Evolutionary conservation across 2,888 invertebrate species (phyloP).

Genomic region (Pachliopta kotzebuea): DNA sequence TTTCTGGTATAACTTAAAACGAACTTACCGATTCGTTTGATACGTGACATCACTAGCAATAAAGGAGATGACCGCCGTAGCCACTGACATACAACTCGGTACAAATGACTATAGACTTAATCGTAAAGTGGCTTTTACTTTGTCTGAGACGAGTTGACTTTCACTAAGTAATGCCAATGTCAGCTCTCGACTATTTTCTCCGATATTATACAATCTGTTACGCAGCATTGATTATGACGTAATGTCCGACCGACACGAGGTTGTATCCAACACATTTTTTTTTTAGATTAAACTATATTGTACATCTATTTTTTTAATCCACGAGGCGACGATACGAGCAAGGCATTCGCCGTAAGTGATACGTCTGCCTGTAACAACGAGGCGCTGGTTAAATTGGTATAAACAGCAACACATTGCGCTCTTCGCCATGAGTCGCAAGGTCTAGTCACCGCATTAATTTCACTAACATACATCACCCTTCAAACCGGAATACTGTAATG

Average conservation of each 20-base stretch:
- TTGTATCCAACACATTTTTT: constrained; percentile 31
- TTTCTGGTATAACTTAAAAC: constrained; percentile 2
- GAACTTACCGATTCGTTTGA: constrained; percentile 16
- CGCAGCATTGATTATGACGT: constrained; percentile 48
- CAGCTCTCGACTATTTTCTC: constrained; percentile 63
- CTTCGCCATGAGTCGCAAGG: no score
- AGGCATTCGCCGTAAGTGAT: no score
- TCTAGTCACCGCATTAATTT: no score
- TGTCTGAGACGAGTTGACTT: constrained; percentile 47
- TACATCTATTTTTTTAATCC: background rate
- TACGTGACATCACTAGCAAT: constrained; percentile 20
- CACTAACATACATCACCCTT: no score
- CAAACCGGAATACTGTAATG: no score
- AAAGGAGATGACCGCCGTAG: constrained; percentile 43
- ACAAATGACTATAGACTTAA: background rate
- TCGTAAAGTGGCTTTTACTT: constrained; percentile 30
- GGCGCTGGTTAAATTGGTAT: no score
- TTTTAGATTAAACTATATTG: constrained; percentile 2
- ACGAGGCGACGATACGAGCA: no score
- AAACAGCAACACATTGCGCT: no score
- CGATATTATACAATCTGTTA: constrained; percentile 56
- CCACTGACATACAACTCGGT: constrained; percentile 35
- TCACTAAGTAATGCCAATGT: constrained; percentile 75
- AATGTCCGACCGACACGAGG: constrained; percentile 38
- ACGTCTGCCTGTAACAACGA: no score